Percentiles rank a stretch among this genome's conserved stretches.
Conservation (phyloP, 2,113 vertebrate genomes). For the Ginglymostoma cirratum region DNA sequence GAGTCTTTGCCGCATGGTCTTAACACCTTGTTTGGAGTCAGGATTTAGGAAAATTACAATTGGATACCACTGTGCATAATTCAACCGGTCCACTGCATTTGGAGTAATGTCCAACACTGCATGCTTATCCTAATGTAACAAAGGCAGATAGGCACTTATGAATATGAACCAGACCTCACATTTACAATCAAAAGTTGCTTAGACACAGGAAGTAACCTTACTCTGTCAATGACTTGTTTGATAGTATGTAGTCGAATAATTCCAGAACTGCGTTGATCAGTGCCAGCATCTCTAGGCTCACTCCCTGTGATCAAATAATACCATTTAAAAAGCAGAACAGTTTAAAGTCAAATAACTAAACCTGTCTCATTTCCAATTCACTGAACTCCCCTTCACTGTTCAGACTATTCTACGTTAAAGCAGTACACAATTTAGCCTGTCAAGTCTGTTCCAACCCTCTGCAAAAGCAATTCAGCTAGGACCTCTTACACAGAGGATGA, state of each 20-base stretch:
- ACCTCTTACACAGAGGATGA: no score
- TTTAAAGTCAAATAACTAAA: not conserved
- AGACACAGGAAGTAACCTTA: conserved; percentile 53
- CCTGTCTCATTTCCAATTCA: not conserved
- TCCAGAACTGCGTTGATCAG: conserved; percentile 87
- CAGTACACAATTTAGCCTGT: not conserved
- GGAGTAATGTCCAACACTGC: conserved; percentile 95
- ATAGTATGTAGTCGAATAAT: conserved; percentile 98
- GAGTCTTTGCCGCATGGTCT: conserved; percentile 90
- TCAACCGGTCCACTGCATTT: conserved; percentile 95
- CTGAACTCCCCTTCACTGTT: not conserved
- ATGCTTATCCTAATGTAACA: conserved; percentile 78
- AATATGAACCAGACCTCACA: not conserved
- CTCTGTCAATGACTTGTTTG: conserved; percentile 95
- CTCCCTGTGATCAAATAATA: conserved; percentile 65
- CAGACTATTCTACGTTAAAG: not conserved
- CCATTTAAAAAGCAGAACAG: not conserved
- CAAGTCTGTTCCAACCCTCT: no score
- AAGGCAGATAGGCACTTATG: not conserved
- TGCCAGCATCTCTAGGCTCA: conserved; percentile 91
- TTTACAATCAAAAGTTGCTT: not conserved
- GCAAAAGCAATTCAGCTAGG: no score
- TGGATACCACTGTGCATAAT: conserved; percentile 98
- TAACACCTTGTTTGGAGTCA: conserved; percentile 94
- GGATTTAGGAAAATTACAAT: conserved; percentile 97